These are phyloP conservation scores for Scolanthus callimorphus DNA, from an alignment of 92 coral and sea anemone genomes.

Conservation along the genomic window DNA sequence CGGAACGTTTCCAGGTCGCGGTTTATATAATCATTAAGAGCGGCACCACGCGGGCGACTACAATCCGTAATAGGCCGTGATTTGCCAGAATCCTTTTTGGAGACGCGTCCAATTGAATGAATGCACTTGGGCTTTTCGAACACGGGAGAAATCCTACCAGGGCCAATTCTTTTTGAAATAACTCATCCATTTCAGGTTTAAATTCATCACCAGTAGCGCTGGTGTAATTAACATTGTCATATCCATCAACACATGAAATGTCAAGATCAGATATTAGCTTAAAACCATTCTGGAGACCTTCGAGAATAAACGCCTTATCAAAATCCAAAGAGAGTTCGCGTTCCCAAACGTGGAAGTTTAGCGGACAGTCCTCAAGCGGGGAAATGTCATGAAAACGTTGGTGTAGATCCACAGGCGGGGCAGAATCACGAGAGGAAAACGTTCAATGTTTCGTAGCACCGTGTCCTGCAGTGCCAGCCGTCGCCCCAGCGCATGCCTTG, in stretches of 20 bases:
- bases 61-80: constrained; percentile 17
- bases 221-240: constrained; percentile 1
- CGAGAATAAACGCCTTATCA: constrained; percentile 2
- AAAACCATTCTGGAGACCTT: constrained; percentile 3
- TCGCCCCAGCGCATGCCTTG: background rate
- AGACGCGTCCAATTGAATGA: constrained; percentile 15
- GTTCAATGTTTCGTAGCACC: no score
- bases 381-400: no score
- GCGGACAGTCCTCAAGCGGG: constrained; percentile 11
- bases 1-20: no score
- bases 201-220: constrained; percentile 12
- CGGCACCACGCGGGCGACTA: constrained; percentile 9
- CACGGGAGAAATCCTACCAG: constrained; percentile 1
- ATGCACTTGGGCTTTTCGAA: constrained; percentile 1
- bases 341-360: constrained; percentile 30
- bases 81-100: constrained; percentile 20
- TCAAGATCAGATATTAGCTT: constrained; percentile 2
- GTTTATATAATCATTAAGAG: constrained; percentile 12
- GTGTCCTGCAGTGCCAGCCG: no score
- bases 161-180: constrained; percentile 9
- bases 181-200: constrained; percentile 15
- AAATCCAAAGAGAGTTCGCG: background rate
- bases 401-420: background rate
- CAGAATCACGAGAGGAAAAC: background rate
- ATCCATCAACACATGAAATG: constrained; percentile 2